These are phyloP conservation scores for Murina feae DNA, from an alignment of 2,113 vertebrate genomes.

Conservation along the genomic window DNA sequence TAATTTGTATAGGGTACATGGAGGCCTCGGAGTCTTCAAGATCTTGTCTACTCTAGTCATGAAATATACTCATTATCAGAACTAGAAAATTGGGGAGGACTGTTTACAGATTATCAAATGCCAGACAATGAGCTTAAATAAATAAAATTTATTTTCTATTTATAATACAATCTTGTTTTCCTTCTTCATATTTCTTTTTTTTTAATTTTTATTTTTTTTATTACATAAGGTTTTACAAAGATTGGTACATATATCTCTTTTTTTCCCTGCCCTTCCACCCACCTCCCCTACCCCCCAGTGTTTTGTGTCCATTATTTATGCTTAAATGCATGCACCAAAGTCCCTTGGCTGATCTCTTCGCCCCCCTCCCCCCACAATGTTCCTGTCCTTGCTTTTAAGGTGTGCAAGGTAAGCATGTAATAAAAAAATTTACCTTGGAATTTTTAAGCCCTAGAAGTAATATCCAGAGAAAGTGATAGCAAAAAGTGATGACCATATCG, in stretches of 20 bases:
- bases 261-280: too few species aligned
- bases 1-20: neutral
- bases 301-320: too few species aligned
- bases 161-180: neutral
- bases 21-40: neutral
- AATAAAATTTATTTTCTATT: constrained; percentile 29
- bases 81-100: neutral
- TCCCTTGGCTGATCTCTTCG: too few species aligned
- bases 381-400: neutral
- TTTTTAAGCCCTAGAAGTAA: neutral
- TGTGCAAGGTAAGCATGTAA: neutral
- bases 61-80: neutral
- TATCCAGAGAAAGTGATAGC: neutral
- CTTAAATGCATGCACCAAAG: too few species aligned
- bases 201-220: too few species aligned
- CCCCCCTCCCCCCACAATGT: too few species aligned
- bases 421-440: neutral
- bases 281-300: too few species aligned
- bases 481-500: neutral
- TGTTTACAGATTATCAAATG: neutral
- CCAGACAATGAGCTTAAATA: neutral
- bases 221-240: too few species aligned
- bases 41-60: neutral
- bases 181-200: neutral
- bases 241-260: too few species aligned